Conservation (phyloP, 2,113 vertebrate species). For the Agapornis roseicollis region DNA sequence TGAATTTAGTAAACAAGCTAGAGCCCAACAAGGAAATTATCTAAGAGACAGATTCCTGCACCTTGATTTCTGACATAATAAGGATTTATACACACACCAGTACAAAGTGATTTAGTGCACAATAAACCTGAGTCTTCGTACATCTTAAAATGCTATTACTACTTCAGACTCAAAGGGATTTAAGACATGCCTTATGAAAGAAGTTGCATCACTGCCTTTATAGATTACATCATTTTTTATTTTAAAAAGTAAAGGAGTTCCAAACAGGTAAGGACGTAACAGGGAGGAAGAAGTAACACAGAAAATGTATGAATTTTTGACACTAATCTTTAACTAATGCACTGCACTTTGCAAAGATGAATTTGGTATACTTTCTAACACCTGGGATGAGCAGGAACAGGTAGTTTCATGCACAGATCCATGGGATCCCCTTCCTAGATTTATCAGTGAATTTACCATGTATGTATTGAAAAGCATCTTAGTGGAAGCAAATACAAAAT, state of each 20-base stretch:
- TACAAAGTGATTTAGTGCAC: neutral
- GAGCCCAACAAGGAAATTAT: neutral
- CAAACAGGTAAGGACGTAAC: neutral
- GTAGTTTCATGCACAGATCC: neutral
- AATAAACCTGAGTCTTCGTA: neutral
- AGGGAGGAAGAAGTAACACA: neutral
- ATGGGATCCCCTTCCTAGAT: neutral
- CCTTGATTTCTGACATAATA: neutral
- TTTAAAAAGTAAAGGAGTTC: neutral
- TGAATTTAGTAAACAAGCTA: neutral
- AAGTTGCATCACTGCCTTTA: neutral
- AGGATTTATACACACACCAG: neutral
- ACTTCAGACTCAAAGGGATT: neutral
- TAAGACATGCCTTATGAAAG: neutral
- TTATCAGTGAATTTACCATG: neutral
- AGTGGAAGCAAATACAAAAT: accelerated
- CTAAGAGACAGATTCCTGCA: neutral
- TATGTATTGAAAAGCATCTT: neutral
- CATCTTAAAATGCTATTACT: neutral
- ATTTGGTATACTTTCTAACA: neutral
- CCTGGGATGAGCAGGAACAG: neutral
- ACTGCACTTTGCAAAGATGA: neutral
- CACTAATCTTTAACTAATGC: neutral
- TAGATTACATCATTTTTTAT: neutral
- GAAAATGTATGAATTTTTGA: neutral